Evolutionary conservation across 1,140 invertebrate species (phyloP), one percentile per base, ranked within the genome.

Genomic region (Lucilia sericata): DNA sequence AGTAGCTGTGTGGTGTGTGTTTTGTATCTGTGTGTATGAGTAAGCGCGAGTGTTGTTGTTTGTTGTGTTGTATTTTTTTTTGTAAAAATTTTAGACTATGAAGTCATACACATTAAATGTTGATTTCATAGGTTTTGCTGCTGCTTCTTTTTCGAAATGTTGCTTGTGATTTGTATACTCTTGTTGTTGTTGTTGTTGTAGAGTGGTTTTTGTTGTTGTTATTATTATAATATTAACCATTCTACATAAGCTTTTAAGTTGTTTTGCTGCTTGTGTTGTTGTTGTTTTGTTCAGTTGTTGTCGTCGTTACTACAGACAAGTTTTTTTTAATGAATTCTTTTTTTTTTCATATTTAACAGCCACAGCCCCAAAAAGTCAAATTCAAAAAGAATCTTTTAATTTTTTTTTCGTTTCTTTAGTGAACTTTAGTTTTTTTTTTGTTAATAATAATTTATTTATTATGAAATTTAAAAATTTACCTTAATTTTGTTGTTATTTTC

Each of bases 51-150:
- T 75, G 25, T 75, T 76, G 74, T 76, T 76, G n/a, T 76, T 42
- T 21, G 13, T 60, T 60, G 13, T 60, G n/a, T 78, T n/a, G 14
- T 25, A 30, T 76, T n/a, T n/a, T 17, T 82, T 19, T 84, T 17
- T 51, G 65, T 84, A 60, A 30, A 30, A 81, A 55, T 82, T 55
- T 30, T 74, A 55, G 80, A 84, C 78, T 84, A 84, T 84, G 84
- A 84, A 84, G 84, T 84, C 84, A 84, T 84, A 84, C 76, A 70
- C 65, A 42, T 60, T 81, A 36, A 47, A 30, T 82, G 49, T 82
- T 49, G 60, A 81, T 30, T 51, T 51, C 47, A 49, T 80, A 49
- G 42, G n/a, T 49, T 49, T 25, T 76, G 25, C 25, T 30, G 25
- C 25, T 30, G 25, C 30, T 80, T 49, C 76, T 80, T 49, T 76